These are phyloP conservation scores for Oenanthe melanoleuca DNA, from an alignment of 2,113 vertebrate species.

Conservation along the genomic window DNA sequence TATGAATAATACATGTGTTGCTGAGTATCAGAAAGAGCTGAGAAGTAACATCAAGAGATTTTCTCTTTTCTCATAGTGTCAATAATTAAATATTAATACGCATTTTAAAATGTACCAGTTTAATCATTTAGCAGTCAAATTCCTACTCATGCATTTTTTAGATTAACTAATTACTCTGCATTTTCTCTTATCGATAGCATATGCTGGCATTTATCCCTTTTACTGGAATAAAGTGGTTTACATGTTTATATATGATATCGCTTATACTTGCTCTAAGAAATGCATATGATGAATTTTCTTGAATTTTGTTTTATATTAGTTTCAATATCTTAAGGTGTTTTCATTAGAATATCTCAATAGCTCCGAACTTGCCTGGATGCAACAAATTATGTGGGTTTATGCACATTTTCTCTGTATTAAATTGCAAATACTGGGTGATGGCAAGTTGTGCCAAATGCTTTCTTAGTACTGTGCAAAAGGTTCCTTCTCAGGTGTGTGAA, in stretches of 20 bases:
- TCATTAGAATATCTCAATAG: neutral
- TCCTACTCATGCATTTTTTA: constrained; percentile 72
- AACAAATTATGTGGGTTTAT: neutral
- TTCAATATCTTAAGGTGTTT: neutral
- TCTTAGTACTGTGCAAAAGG: neutral
- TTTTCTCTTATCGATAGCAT: constrained; percentile 38
- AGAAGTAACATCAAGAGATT: constrained; percentile 61
- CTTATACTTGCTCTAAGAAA: neutral
- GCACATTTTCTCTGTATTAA: neutral
- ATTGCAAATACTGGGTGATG: neutral
- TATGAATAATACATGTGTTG: constrained; percentile 68
- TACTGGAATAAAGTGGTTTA: constrained; percentile 20
- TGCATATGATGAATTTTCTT: neutral
- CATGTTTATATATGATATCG: neutral
- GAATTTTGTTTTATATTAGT: neutral
- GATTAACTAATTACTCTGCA: constrained; percentile 65
- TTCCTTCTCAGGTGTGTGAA: neutral
- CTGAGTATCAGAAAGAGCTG: constrained; percentile 45
- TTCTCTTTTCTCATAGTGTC: constrained; percentile 55
- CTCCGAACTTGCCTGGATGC: neutral
- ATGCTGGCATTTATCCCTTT: constrained; percentile 37
- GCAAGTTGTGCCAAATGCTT: neutral
- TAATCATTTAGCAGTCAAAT: constrained; percentile 73
- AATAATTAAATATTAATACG: constrained; percentile 66
- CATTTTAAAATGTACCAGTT: constrained; percentile 53